Base-by-base conservation (phyloP, 2,888 invertebrate species). In the Maniola hyperantus region DNA sequence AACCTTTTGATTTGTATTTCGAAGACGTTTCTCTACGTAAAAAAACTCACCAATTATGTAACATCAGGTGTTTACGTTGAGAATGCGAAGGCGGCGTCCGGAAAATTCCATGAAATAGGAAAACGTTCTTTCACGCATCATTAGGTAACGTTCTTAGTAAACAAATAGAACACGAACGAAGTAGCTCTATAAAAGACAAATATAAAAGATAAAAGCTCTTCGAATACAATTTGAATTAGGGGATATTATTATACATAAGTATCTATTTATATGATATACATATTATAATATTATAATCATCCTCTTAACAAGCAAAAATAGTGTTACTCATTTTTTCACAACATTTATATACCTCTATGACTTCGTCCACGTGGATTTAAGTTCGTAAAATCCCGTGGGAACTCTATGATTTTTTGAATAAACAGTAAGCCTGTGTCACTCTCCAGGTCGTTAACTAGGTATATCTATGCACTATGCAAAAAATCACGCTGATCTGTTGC, bases 1-100 rank as follows among this genome's bases (percentile, higher is more conserved):
- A 26, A 4, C 4, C 33, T 5, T 42, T 33, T 0, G 33, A 44
- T 18, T 4, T 26, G 13, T 20, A 39, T 57, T 57, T 57, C 11
- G 34, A 20, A 51, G 20, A 13, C 39, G 42, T 15, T 57, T 57
- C 42, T 42, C 6, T 42, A 57, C 13, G 26, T 13, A 18, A 42
- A 55, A 57, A 57, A 11, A 42, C 18, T 18, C 36, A 36, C 55
- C 55, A 42, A 57, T 57, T 60, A 60, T 36, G 36, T 59, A 50
- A 50, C 36, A 66, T 66, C 55, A 60, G 42, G 57, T 66, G 51
- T 67, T 57, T 67, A 50, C 66, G 50, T 18, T 15, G 60, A 34
- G 26, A 50, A 63, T 42, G 53, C 18, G 63, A 53, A 59, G 46
- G 51, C 55, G 58, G 42, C 34, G 63, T 58, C 53, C 61, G 54